Base-by-base conservation (phyloP, 2,888 invertebrate genomes). In the Plebejus argus region DNA sequence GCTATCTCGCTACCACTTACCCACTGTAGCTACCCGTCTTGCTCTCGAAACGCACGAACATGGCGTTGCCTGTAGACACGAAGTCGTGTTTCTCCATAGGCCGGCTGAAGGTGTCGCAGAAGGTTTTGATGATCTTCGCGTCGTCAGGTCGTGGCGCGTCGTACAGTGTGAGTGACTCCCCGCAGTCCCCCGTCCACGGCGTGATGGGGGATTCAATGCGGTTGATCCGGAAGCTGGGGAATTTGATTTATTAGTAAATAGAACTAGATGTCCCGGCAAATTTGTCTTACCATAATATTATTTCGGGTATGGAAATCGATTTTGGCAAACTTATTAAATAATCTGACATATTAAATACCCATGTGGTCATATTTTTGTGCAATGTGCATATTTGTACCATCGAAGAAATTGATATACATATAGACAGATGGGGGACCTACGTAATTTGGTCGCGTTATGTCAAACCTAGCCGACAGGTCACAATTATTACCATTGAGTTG, bases 1-100 rank as follows among this genome's bases (percentile, higher is more conserved):
- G 8, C 23, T 61, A 23, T 61, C 35, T 35, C 15, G 8, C 23
- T 56, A 6, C 8, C 33, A 82, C 94, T 92, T 86, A 96, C 95
- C 98, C 98, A 79, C 98, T 98, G 84, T 98, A 98, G 82, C 98
- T 98, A 33, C 98, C 98, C 1, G 98, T 98, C 87, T 98, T 98
- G 90, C 98, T 98, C 85, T 98, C 98, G 87, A 98, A 98, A 81
- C 98, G 95, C 0, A 98, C 98, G 85, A 97, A 98, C 83, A 98
- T 95, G 0, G 98, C 96, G 82, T 97, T 97, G 8, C 97, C 97
- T 0, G 97, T 97, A 0, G 98, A 98, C 0, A 98, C 97, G 82
- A 98, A 98, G 88, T 98, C 98, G 84, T 98, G 97, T 85, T 98
- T 98, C 90, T 98, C 98, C 97, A 98, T 97, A 0, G 98, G 98